phyloP scores from a whole-genome alignment of 2,797 vertebrate genomes.

The Macroramphosus scolopax region DNA sequence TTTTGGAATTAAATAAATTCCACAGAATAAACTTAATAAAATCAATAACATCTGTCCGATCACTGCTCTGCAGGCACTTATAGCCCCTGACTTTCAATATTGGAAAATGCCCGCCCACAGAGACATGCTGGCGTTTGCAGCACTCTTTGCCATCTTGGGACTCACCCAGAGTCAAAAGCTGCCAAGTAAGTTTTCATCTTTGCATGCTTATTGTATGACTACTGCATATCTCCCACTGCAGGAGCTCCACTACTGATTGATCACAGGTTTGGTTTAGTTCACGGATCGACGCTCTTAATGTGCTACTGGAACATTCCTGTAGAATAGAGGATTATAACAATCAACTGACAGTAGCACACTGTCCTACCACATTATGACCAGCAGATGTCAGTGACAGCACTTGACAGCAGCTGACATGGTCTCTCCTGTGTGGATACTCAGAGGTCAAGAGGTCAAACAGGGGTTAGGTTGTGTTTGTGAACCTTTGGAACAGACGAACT shows the following conservation, averaged over 20 bases:
- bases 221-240: too few species aligned
- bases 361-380: constrained; percentile 37
- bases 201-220: background rate
- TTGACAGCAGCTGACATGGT: background rate
- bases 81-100: constrained; percentile 44
- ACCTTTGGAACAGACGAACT: constrained; percentile 18
- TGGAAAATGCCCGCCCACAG: constrained; percentile 62
- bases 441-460: constrained; percentile 32
- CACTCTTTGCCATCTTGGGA: constrained; percentile 59
- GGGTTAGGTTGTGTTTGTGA: constrained; percentile 18
- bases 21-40: too few species aligned
- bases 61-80: constrained; percentile 62
- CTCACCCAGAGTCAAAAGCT: constrained; percentile 69
- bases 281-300: too few species aligned
- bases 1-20: too few species aligned
- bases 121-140: constrained; percentile 62
- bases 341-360: background rate
- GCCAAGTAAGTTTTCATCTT: constrained; percentile 67
- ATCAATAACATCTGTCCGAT: too few species aligned
- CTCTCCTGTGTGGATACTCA: constrained; percentile 4
- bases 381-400: constrained; percentile 64
- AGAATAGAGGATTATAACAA: too few species aligned
- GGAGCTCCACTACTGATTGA: background rate
- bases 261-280: too few species aligned
- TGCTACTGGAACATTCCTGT: too few species aligned